Evolutionary conservation across 2,888 invertebrate species (phyloP).

Genomic region (Julus scanicus): DNA sequence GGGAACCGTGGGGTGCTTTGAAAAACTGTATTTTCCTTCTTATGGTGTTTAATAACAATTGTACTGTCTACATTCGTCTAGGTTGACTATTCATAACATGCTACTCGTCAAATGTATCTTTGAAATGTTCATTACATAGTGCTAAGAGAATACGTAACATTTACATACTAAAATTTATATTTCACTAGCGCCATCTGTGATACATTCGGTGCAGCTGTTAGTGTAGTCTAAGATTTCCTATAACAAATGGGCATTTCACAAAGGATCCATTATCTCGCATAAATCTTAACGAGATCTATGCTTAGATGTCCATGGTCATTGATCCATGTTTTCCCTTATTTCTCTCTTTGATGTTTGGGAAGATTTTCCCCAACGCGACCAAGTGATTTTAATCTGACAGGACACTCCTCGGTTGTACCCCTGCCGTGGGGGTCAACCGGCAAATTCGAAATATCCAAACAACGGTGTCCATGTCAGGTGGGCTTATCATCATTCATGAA

Average conservation of each 20-base stretch:
- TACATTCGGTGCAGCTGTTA: neutral
- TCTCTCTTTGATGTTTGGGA: neutral
- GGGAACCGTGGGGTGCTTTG: neutral
- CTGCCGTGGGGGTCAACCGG: slow-evolving; percentile 28
- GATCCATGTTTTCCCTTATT: neutral
- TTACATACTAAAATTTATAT: neutral
- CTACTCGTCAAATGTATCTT: too few relatives aligned
- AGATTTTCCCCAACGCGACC: neutral
- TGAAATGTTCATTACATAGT: too few relatives aligned
- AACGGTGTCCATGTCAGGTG: slow-evolving; percentile 43
- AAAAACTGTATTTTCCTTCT: neutral
- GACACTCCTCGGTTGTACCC: neutral
- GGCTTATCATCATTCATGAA: slow-evolving; percentile 17
- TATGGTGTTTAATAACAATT: too few relatives aligned
- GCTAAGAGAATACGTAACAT: neutral
- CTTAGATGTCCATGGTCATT: neutral
- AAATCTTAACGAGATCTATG: too few relatives aligned
- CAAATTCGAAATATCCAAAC: slow-evolving; percentile 12
- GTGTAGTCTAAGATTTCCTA: too few relatives aligned
- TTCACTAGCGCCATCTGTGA: neutral
- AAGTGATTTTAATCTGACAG: neutral
- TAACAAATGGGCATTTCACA: neutral
- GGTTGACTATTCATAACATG: too few relatives aligned
- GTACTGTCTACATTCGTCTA: too few relatives aligned
- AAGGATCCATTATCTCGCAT: too few relatives aligned